A percentile compares a stretch with the other conserved stretches of the same genome.
These are phyloP conservation scores for Drosophila anomelani DNA, from an alignment of 2,888 invertebrate species.

Conservation along the genomic window DNA sequence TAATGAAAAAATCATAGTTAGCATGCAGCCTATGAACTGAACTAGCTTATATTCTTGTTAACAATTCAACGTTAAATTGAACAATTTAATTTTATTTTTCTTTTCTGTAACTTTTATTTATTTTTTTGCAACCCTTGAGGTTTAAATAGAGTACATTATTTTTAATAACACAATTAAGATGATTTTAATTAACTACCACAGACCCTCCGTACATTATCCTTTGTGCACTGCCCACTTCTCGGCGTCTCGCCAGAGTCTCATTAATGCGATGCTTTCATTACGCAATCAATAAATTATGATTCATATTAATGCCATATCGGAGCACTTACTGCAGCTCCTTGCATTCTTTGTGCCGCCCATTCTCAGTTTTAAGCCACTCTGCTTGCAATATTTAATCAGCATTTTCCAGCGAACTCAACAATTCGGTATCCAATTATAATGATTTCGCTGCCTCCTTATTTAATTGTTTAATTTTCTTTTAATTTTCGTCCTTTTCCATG, in stretches of 20 bases:
- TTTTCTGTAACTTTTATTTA: no score
- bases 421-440: slow-evolving; percentile 35
- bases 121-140: not conserved
- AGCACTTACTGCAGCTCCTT: slow-evolving; percentile 36
- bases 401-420: slow-evolving; percentile 18
- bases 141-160: not conserved
- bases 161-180: not conserved
- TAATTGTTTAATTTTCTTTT: slow-evolving; percentile 69
- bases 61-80: no score
- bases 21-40: no score
- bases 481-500: slow-evolving; percentile 40
- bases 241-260: slow-evolving; percentile 22
- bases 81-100: no score
- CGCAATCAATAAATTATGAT: slow-evolving; percentile 38
- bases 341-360: not conserved
- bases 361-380: slow-evolving; percentile 28
- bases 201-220: not conserved
- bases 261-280: slow-evolving; percentile 27
- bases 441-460: slow-evolving; percentile 40
- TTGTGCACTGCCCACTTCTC: slow-evolving; percentile 1
- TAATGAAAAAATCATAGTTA: no score
- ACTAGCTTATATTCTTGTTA: no score
- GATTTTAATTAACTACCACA: slow-evolving; percentile 6
- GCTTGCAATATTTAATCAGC: slow-evolving; percentile 35
- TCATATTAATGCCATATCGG: slow-evolving; percentile 33